Base-by-base conservation (phyloP, 2,888 invertebrate genomes). In the Erpobdella octoculata region DNA sequence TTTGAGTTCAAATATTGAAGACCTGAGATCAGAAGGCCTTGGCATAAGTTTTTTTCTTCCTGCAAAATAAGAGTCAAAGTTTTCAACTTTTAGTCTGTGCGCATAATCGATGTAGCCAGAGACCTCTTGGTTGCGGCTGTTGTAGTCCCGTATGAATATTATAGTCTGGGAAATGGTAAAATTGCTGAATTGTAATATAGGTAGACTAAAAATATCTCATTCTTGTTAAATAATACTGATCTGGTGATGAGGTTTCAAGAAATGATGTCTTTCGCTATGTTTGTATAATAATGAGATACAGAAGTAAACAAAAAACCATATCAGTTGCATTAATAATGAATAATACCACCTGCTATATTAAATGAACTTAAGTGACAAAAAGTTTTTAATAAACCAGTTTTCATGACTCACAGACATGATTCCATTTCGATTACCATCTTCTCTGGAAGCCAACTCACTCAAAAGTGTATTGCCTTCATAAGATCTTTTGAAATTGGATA, bases 21-120 rank as follows among this genome's bases (percentile, higher is more conserved):
- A 91, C 21, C 89, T 89, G 8, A 93, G 85, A 81, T 93, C 91
- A 1, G 84, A 87, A 38, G 87, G 86, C 69, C 85, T 85, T 0
- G 92, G 91, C 80, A 87, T 86, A 0, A 93, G 80, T 77, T 85
- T 86, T 76, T 87, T 87, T 73, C 86, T 86, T 18, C 87, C 86
- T 74, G 84, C 85, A 80, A 91, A 92, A 79, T 91, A 89, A 0
- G 87, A 86, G n/a, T 83, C 84, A 90, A 91, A 92, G 80, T 92
- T 88, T 77, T 91, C 90, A 0, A 85, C 84, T 67, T 86, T 84
- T 15, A 91, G 84, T 65, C 90, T 85, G 74, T 90, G 88, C 0
- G 87, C 87, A 81, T 88, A 92, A 81, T 93, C 93, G 36, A 93
- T 89, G 79, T 91, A 93, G 8, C 69, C 48, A 35, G 31, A 92